A percentile compares a stretch with the other conserved stretches of the same genome.
Conservation (phyloP, 2,888 invertebrate species). For the Cheilosia impressa region DNA sequence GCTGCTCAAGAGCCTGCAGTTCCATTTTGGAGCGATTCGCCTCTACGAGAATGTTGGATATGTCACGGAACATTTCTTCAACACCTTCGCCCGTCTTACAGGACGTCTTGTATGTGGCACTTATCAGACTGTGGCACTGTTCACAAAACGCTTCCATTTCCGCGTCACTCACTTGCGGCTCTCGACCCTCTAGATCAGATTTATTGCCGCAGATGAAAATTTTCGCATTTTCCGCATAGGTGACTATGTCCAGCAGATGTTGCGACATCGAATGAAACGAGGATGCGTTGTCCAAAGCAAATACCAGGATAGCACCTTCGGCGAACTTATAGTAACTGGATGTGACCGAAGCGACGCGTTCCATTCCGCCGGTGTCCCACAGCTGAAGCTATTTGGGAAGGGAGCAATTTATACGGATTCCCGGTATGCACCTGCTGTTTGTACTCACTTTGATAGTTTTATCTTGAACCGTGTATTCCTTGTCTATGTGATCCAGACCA, state of each 20-base stretch:
- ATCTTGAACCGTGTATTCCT: constrained; percentile 89
- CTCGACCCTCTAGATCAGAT: constrained; percentile 89
- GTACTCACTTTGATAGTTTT: constrained; percentile 84
- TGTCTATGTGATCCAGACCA: constrained; percentile 95
- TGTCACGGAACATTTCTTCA: constrained; percentile 95
- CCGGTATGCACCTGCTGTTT: neutral
- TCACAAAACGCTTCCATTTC: constrained; percentile 96
- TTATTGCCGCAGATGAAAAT: constrained; percentile 98
- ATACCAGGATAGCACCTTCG: constrained; percentile 96
- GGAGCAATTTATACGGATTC: constrained; percentile 22
- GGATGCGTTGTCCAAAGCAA: constrained; percentile 94
- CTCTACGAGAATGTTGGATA: constrained; percentile 91
- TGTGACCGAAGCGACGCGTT: constrained; percentile 96
- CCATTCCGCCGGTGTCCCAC: constrained; percentile 99
- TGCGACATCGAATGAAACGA: constrained; percentile 96
- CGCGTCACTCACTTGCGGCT: constrained; percentile 91
- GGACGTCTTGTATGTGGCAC: constrained; percentile 94
- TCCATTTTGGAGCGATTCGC: constrained; percentile 93
- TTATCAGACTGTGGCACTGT: constrained; percentile 95
- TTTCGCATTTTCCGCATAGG: constrained; percentile 97
- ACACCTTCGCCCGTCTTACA: constrained; percentile 94
- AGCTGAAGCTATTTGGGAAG: constrained; percentile 89
- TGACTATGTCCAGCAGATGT: constrained; percentile 95
- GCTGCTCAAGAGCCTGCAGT: constrained; percentile 90
- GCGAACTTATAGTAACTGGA: constrained; percentile 98